Percentiles rank a stretch among this genome's conserved stretches.
These are phyloP conservation scores for Anguilla obscura DNA, from an alignment of 2,797 vertebrate species.

Conservation along the genomic window DNA sequence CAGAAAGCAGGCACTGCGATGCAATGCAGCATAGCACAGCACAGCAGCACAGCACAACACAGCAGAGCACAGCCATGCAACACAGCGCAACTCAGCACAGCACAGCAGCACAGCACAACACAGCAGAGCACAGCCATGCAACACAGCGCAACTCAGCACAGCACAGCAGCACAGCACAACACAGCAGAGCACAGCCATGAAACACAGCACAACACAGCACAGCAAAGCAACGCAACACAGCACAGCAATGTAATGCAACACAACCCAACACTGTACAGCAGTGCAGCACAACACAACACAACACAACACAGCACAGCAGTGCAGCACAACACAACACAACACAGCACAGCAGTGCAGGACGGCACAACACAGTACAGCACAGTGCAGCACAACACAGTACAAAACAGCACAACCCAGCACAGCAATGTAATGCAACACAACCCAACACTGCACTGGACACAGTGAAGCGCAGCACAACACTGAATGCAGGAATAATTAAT, in stretches of 20 bases:
- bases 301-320: neutral
- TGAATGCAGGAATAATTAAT: neutral
- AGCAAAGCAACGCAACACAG: neutral
- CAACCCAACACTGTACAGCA: too few relatives aligned
- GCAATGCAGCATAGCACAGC: neutral
- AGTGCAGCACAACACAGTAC: too few relatives aligned
- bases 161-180: neutral
- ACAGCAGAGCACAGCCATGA: too few relatives aligned
- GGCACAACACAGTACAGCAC: neutral
- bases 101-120: neutral
- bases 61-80: neutral
- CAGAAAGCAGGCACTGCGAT: neutral
- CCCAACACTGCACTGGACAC: neutral
- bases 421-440: too few relatives aligned
- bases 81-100: neutral
- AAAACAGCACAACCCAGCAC: neutral
- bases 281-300: neutral
- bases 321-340: neutral
- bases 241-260: too few relatives aligned
- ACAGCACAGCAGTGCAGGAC: neutral
- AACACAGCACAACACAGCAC: neutral
- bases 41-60: neutral
- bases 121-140: neutral
- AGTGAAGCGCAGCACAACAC: neutral
- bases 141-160: neutral